Evolutionary conservation across 2,113 vertebrate genomes (phyloP), one percentile per base, ranked within the genome.

Genomic region (Xyrauchen texanus): DNA sequence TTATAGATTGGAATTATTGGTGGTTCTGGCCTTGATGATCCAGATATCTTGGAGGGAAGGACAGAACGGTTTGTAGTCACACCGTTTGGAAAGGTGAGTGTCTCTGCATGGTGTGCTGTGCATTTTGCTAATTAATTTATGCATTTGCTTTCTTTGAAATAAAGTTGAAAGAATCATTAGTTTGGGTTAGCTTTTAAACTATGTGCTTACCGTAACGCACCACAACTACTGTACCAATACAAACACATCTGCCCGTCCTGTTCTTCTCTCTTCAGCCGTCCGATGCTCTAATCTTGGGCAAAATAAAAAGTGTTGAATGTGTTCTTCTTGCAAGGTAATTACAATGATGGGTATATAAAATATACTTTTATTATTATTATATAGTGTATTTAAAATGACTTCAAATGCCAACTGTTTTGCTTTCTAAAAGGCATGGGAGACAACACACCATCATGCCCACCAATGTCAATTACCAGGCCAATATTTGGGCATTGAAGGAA

Each of bases 1-100:
- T 76, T 47, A 53, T n/a, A 99, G 97, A 96, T 99, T 78, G 98
- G 97, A 85, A 98, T 99, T 85, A 98, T 99, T 52, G 96, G 96
- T 83, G 98, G 97, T 76, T 98, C 97, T 49, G 97, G 98, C 49
- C 90, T 99, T 73, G 94, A 97, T 88, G 97, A 99, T 87, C 95
- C 96, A 0, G 97, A 99, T 84, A 98, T 98, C 82, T 88, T 99
- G 85, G 97, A 99, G 89, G 95, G 93, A 91, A 95, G 96, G 88
- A 95, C 90, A 4, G 97, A 98, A 89, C 96, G 95, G 70, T 96
- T 95, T 47, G 95, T 99, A 16, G 95, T 97, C 81, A 99, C 98
- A 1, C 97, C 97, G 0, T 99, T 93, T 84, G 97, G 98, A 89
- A 99, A 99, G 94, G 98, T 98, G 51, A 81, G 89, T 88, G 45